These are phyloP conservation scores for Lepilemur ruficaudatus DNA, from an alignment of 2,797 vertebrate species.

Conservation along the genomic window DNA sequence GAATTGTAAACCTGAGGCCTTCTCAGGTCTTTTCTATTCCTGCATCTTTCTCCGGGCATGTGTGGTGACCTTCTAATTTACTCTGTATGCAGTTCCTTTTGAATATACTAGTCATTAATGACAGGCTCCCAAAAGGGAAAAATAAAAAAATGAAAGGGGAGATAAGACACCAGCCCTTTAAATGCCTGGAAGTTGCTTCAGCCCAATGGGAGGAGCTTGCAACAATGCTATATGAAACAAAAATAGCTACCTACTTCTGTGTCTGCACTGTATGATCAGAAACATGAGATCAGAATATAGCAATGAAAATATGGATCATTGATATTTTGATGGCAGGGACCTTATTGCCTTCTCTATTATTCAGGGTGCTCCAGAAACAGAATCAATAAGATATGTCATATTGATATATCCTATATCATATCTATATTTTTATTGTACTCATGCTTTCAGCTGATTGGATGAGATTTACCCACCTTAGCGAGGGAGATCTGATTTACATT, in stretches of 20 bases:
- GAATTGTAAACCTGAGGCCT: neutral
- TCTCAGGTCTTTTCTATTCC: neutral
- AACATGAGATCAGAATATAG: neutral
- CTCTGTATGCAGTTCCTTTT: neutral
- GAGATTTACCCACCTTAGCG: neutral
- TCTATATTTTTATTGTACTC: neutral
- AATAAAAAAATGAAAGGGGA: neutral
- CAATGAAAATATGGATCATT: neutral
- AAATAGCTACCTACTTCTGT: neutral
- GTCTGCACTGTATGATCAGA: neutral
- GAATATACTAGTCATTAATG: neutral
- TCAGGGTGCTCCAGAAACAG: neutral
- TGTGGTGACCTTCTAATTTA: neutral
- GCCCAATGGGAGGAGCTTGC: neutral
- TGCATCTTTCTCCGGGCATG: neutral
- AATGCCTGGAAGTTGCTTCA: neutral
- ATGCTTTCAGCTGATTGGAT: neutral
- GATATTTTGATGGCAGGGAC: neutral
- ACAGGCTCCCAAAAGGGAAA: neutral
- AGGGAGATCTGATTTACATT: neutral
- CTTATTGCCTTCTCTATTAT: neutral
- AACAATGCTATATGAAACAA: neutral
- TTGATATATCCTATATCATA: neutral
- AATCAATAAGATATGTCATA: neutral
- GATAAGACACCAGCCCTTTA: neutral